Conservation (phyloP, 2,797 vertebrate species). For the Fistularia tabacaria region DNA sequence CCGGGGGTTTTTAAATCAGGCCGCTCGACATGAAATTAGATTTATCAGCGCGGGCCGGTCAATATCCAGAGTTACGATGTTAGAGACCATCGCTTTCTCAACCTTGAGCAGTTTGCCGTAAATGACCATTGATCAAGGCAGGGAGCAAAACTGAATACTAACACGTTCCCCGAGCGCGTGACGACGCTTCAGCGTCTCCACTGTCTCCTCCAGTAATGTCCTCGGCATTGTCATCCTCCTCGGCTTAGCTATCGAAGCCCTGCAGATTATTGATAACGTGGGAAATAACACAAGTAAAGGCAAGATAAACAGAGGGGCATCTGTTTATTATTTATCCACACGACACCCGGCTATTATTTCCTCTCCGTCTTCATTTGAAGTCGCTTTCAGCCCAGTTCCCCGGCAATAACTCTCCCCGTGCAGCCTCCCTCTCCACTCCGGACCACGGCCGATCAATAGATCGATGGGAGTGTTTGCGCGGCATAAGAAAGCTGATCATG, state of each 20-base stretch:
- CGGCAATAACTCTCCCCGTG: slow-evolving; percentile 4
- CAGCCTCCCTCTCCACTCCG: slow-evolving; percentile 4
- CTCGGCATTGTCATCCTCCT: slow-evolving; percentile 13
- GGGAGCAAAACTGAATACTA: slow-evolving; percentile 15
- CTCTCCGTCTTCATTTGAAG: slow-evolving; percentile 21
- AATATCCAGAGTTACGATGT: slow-evolving; percentile 9
- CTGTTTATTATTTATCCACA: slow-evolving; percentile 4
- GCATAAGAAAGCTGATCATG: slow-evolving; percentile 1
- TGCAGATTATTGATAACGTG: slow-evolving; percentile 9
- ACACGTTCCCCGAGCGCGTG: background rate
- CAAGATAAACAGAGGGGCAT: slow-evolving; percentile 7
- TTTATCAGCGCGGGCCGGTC: slow-evolving; percentile 14
- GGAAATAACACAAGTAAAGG: background rate
- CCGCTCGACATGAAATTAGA: slow-evolving; percentile 18
- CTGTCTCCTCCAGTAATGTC: background rate
- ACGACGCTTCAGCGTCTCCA: background rate
- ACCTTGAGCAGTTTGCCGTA: slow-evolving; percentile 2
- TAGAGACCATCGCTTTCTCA: background rate
- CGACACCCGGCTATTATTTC: slow-evolving; percentile 5
- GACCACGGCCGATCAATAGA: slow-evolving; percentile 17
- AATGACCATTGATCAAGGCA: slow-evolving; percentile 11
- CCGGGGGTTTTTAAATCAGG: slow-evolving; percentile 30
- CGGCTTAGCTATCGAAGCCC: slow-evolving; percentile 13
- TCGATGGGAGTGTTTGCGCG: slow-evolving; percentile 17
- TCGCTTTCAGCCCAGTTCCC: slow-evolving; percentile 11